Evolutionary conservation across 2,888 invertebrate genomes (phyloP).

Genomic region (Phaonia tiefii): DNA sequence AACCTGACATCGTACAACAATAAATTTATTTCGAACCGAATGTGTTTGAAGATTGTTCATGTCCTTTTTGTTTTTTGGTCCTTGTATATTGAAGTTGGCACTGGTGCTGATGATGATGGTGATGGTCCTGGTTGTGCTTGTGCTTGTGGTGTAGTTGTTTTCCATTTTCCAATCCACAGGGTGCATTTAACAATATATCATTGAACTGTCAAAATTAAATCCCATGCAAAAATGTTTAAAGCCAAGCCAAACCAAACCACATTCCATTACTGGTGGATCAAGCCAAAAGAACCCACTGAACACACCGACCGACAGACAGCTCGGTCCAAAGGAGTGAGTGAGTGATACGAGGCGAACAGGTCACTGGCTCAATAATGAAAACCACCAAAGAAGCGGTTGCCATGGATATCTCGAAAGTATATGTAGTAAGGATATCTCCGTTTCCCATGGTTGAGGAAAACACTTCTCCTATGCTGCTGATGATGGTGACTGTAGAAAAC

Average conservation of each 20-base stretch:
- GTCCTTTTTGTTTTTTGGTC: slow-evolving; percentile 31
- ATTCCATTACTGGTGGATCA: slow-evolving; percentile 66
- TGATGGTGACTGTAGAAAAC: slow-evolving; percentile 58
- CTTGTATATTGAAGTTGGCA: not conserved
- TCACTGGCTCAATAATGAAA: slow-evolving; percentile 59
- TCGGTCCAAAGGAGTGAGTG: slow-evolving; percentile 5
- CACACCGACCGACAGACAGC: not conserved
- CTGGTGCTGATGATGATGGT: slow-evolving; percentile 50
- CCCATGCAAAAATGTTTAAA: slow-evolving; percentile 72
- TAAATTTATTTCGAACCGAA: slow-evolving; percentile 50
- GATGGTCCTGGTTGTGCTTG: slow-evolving; percentile 47
- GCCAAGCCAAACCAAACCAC: slow-evolving; percentile 64
- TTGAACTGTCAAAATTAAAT: slow-evolving; percentile 80
- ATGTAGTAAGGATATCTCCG: slow-evolving; percentile 14
- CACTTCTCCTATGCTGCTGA: slow-evolving; percentile 63
- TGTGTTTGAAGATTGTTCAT: slow-evolving; percentile 47
- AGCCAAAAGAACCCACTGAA: slow-evolving; percentile 62
- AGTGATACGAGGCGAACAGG: slow-evolving; percentile 49
- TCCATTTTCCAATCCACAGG: slow-evolving; percentile 67
- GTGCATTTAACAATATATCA: slow-evolving; percentile 80
- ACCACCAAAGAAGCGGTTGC: slow-evolving; percentile 41
- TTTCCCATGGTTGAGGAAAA: slow-evolving; percentile 27
- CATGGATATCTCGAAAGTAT: not conserved
- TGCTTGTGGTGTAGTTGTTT: slow-evolving; percentile 21
- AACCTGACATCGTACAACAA: slow-evolving; percentile 55